Base-by-base conservation (phyloP, 2,113 vertebrate genomes). In the Eptesicus fuscus region DNA sequence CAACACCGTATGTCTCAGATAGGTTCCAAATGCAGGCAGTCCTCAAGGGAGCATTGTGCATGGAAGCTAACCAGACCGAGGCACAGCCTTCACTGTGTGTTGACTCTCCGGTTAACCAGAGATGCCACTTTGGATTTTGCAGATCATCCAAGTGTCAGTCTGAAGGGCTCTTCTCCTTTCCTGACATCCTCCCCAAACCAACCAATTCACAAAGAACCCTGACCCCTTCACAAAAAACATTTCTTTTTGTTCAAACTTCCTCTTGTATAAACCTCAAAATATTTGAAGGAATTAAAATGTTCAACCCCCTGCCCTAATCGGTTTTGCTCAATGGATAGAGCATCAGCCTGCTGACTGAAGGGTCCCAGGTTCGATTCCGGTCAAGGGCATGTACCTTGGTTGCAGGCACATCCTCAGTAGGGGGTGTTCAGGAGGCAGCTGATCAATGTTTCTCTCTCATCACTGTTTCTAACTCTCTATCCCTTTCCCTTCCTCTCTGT, bases 1-100 rank as follows among this genome's bases (percentile, higher is more conserved):
- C 91, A 97, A 91, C 91, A 97, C 96, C 97, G 95, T 97, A 97
- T 97, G 96, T 94, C 94, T 97, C 63, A 90, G 87, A 82, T 28
- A 85, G 86, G 93, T 97, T 96, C 32, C 51, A 37, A 92, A 89
- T 47, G 65, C 53, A 96, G 63, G 30, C 35, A 16, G 65, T 77
- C 96, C 96, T 88, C 83, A 17, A 83, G 56, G 83, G 84, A 73
- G 61, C 5, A 0, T 23, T 49, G 47, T 0, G 0, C 42, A 76
- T 84, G 83, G 69, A 71, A 91, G 71, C 44, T 56, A 91, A 95
- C n/a, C 79, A 90, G 86, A 71, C n/a, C 8, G 7, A 61, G 63
- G 17, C 76, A 28, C 7, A 28, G 32, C 11, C 65, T 40, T 77
- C 16, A n/a, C 59, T 82, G 12, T 28, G 28, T 13, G 49, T 5